phyloP scores from a whole-genome alignment of 92 coral and sea anemone genomes.

The Paramuricea clavata region DNA sequence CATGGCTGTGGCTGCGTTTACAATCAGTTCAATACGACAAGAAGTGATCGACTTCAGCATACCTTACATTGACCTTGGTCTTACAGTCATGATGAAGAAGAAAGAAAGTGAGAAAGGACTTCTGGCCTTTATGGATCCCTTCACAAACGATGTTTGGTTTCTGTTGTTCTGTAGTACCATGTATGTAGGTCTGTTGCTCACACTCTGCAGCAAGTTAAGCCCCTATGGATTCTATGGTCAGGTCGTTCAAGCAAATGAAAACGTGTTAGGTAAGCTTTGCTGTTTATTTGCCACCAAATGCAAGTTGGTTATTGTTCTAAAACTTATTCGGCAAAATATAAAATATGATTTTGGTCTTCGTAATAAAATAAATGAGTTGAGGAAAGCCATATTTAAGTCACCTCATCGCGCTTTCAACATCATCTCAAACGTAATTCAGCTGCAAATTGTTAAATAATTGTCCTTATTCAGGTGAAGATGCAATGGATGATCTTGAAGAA shows the following conservation, averaged over 20 bases:
- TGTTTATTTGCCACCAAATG: too few relatives aligned
- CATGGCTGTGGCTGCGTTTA: constrained; percentile 83
- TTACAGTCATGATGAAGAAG: constrained; percentile 73
- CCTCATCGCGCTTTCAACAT: too few relatives aligned
- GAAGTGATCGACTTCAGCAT: constrained; percentile 84
- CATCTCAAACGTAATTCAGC: too few relatives aligned
- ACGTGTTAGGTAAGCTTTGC: neutral
- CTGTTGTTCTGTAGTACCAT: constrained; percentile 71
- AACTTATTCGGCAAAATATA: too few relatives aligned
- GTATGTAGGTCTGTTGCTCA: constrained; percentile 74
- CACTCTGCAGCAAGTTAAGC: constrained; percentile 89
- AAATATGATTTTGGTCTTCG: too few relatives aligned
- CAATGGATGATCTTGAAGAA: neutral
- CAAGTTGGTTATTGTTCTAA: neutral
- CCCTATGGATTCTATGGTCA: constrained; percentile 93
- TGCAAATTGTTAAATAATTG: too few relatives aligned
- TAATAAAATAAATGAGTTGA: too few relatives aligned
- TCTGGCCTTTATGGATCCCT: constrained; percentile 78
- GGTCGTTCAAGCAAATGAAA: constrained; percentile 76
- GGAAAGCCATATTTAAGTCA: too few relatives aligned
- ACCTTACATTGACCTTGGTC: constrained; percentile 84
- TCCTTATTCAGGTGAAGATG: constrained; percentile 1
- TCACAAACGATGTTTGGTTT: constrained; percentile 77
- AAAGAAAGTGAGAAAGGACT: constrained; percentile 63
- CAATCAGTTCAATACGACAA: constrained; percentile 86